Conservation (phyloP, 2,113 vertebrate species). For the Helogale parvula region DNA sequence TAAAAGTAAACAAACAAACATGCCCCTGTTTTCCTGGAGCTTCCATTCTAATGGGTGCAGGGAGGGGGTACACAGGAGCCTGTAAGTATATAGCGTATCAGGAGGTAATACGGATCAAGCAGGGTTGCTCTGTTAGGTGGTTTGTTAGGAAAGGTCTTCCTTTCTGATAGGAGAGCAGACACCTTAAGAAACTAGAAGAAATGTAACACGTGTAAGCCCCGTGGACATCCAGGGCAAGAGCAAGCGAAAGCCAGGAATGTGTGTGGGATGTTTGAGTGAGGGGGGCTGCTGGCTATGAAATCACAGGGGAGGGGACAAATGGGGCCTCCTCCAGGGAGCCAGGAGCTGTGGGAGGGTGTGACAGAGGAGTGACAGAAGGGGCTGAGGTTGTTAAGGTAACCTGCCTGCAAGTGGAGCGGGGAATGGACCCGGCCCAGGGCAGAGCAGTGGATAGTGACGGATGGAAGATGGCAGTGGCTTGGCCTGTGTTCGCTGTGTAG, state of each 20-base stretch:
- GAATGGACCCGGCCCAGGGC: too few species aligned
- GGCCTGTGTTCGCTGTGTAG: background rate
- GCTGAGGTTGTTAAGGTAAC: background rate
- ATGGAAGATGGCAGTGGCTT: background rate
- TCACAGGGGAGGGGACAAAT: background rate
- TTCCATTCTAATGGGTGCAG: background rate
- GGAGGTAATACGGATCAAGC: background rate
- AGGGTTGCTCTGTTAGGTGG: background rate
- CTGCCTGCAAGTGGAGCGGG: accelerated
- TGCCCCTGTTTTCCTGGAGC: background rate
- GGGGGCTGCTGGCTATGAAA: background rate
- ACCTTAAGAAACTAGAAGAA: background rate
- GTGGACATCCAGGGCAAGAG: background rate
- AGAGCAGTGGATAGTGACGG: background rate
- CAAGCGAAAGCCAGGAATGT: background rate
- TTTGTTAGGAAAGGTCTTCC: background rate
- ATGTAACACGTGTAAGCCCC: background rate
- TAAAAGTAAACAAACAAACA: background rate
- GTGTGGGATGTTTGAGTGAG: background rate
- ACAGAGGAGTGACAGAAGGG: background rate
- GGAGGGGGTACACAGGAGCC: background rate
- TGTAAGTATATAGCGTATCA: background rate
- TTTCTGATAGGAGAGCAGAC: background rate
- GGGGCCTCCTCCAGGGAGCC: background rate
- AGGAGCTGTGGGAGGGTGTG: background rate